phyloP scores from a whole-genome alignment of 2,888 invertebrate species.

The Alentia gelatinosa region DNA sequence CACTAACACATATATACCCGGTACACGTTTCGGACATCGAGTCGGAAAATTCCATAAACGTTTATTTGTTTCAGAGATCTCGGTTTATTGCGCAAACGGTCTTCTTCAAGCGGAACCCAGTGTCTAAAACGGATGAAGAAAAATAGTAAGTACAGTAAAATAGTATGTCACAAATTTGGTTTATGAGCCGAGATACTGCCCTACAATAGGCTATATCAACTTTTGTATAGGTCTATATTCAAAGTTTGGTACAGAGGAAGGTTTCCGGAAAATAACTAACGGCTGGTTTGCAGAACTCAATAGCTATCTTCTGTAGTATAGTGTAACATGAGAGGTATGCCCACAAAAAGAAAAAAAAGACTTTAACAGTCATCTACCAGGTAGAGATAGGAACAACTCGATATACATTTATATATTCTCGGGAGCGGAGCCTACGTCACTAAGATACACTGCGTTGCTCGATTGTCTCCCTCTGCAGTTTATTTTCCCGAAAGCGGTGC shows the following conservation, averaged over 20 bases:
- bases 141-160: background rate
- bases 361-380: too few relatives aligned
- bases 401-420: too few relatives aligned
- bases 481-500: too few relatives aligned
- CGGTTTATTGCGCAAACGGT: conserved; percentile 16
- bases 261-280: background rate
- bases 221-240: background rate
- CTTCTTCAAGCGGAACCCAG: background rate
- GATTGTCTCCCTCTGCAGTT: too few relatives aligned
- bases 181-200: background rate
- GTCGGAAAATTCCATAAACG: too few relatives aligned
- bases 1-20: background rate
- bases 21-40: background rate
- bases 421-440: too few relatives aligned
- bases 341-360: too few relatives aligned
- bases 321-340: too few relatives aligned
- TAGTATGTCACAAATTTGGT: background rate
- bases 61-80: conserved; percentile 18
- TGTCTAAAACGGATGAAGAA: conserved; percentile 21
- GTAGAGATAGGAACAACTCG: too few relatives aligned
- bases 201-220: background rate
- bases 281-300: background rate
- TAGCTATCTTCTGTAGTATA: too few relatives aligned
- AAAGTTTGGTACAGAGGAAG: background rate
- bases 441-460: too few relatives aligned